Evolutionary conservation across 2,888 invertebrate genomes (phyloP).

Genomic region (Eumerus sabulonum): DNA sequence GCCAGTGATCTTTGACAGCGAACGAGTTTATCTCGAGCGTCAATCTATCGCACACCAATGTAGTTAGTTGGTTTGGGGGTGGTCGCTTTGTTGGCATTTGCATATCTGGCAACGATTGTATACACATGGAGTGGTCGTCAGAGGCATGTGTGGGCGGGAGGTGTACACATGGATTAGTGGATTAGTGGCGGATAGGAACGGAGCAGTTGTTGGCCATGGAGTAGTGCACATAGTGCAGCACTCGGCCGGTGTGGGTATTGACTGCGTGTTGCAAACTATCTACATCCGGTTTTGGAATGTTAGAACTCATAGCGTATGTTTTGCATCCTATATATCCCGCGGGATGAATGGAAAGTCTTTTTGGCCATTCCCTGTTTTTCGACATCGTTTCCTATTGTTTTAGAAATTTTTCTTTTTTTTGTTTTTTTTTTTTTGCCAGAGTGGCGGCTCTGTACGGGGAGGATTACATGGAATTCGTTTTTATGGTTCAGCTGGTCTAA

Average conservation of each 20-base stretch:
- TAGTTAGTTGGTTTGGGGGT: no score
- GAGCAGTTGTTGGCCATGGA: slow-evolving; percentile 47
- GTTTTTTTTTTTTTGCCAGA: slow-evolving; percentile 12
- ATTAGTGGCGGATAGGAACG: slow-evolving; percentile 63
- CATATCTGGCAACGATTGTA: slow-evolving; percentile 64
- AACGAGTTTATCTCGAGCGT: slow-evolving; percentile 48
- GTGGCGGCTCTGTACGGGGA: background rate
- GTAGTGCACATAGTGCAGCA: slow-evolving; percentile 22
- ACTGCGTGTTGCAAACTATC: slow-evolving; percentile 40
- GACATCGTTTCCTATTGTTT: slow-evolving; percentile 28
- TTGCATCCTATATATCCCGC: slow-evolving; percentile 54
- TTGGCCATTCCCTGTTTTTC: slow-evolving; percentile 12
- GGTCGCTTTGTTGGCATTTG: slow-evolving; percentile 36
- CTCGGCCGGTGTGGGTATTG: background rate
- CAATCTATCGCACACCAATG: slow-evolving; percentile 33
- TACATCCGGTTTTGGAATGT: slow-evolving; percentile 31
- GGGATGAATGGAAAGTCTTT: slow-evolving; percentile 19
- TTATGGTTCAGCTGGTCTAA: slow-evolving; percentile 67
- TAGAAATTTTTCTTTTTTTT: slow-evolving; percentile 22
- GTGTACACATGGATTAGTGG: slow-evolving; percentile 53
- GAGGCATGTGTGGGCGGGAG: no score
- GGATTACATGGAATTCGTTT: slow-evolving; percentile 61
- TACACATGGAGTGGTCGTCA: slow-evolving; percentile 43
- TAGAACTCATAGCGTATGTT: slow-evolving; percentile 60
- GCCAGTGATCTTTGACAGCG: slow-evolving; percentile 45